Evolutionary conservation across 2,113 vertebrate genomes (phyloP), one percentile per base, ranked within the genome.

Genomic region (Malurus alboscapulatus): DNA sequence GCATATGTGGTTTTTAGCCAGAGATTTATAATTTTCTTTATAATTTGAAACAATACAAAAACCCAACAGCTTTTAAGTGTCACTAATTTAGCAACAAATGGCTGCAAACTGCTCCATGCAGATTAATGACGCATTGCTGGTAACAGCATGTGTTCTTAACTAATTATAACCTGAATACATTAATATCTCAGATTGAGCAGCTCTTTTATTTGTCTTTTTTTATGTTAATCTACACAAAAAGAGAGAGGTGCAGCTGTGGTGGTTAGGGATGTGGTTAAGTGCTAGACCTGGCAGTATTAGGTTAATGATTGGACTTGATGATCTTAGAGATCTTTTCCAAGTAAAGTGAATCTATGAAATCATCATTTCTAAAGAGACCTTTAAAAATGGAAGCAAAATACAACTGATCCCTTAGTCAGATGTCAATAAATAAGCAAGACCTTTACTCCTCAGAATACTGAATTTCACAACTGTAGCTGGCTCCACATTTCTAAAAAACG

Each of bases 51-150:
- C 62, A 89, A 57, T 20, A 51, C 4, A 75, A 95, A 78, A 82
- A 21, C 34, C 25, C 4, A 2, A 74, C 53, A 63, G 75, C 34
- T 67, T 80, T 79, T 59, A 92, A 83, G 82, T 71, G 53, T 57
- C 79, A 66, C 48, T 87, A 88, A 93, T 94, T 96, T 84, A 94
- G 81, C 87, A 89, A 84, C 80, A 86, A 94, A 91, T 62, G 81
- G 77, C 32, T 11, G 1, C 63, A 58, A 88, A 94, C 71, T 86
- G 79, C 93, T 83, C 79, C 20, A 13, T 29, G 51, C 58, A 88
- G 40, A 63, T 95, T 93, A 95, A 88, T 88, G 81, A 93, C 15
- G 54, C 48, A 17, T 30, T 93, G 76, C 90, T 94, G 68, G 68
- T 84, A 94, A 38, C 61, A 95, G 57, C 45, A 87, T 83, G 73